Conservation (phyloP, 2,888 invertebrate species). For the Heteromyza rotundicornis region DNA sequence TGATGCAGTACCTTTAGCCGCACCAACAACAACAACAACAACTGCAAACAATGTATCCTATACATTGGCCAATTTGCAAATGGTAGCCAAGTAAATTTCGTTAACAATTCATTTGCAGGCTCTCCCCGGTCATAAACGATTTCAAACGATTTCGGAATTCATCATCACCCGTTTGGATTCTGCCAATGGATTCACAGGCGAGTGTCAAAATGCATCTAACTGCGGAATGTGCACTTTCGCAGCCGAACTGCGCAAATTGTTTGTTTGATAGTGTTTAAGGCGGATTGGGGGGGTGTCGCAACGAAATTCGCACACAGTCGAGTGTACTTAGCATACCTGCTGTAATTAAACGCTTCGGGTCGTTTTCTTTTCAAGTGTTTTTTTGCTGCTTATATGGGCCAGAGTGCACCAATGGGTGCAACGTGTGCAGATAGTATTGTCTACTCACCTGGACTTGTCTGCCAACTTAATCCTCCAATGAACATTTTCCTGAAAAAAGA, state of each 20-base stretch:
- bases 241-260: too few species aligned
- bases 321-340: not conserved
- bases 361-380: not conserved
- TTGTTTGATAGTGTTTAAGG: too few species aligned
- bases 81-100: slow-evolving; percentile 7
- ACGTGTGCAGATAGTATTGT: not conserved
- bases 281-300: too few species aligned
- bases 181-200: not conserved
- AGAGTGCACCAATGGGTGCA: not conserved
- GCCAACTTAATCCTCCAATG: slow-evolving; percentile 99
- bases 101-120: slow-evolving; percentile 27
- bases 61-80: too few species aligned
- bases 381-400: not conserved
- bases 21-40: too few species aligned
- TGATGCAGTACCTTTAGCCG: not conserved
- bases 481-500: slow-evolving; percentile 96
- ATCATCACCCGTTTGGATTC: not conserved
- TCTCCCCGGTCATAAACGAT: not conserved
- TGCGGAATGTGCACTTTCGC: not conserved
- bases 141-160: slow-evolving; percentile 9
- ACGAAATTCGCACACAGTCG: too few species aligned
- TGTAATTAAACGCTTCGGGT: not conserved
- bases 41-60: too few species aligned
- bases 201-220: not conserved
- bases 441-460: slow-evolving; percentile 96